A percentile compares a stretch with the other conserved stretches of the same genome.
Conservation (phyloP, 2,113 vertebrate species). For the Hemiscyllium ocellatum region DNA sequence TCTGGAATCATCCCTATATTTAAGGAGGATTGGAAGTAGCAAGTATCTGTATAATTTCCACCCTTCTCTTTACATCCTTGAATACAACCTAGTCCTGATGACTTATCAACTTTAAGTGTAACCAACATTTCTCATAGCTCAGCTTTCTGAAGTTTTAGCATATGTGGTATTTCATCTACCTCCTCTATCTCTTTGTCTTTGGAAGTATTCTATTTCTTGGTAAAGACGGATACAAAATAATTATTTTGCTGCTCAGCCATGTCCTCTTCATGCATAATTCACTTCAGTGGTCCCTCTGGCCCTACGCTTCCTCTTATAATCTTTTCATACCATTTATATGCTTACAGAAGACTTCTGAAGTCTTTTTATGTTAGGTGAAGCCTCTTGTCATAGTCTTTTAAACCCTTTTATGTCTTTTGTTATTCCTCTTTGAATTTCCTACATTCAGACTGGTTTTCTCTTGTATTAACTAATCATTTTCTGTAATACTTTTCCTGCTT, state of each 20-base stretch:
- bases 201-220: neutral
- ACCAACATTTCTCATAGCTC: neutral
- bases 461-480: neutral
- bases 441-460: neutral
- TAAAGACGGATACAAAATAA: neutral
- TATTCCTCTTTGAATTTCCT: neutral
- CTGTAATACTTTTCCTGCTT: neutral
- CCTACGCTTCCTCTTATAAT: neutral
- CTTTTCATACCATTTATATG: neutral
- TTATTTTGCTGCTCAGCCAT: neutral
- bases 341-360: neutral
- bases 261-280: neutral
- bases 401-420: neutral
- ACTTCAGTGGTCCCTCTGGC: neutral
- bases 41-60: neutral
- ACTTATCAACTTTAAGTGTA: neutral
- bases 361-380: neutral
- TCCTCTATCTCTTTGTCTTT: neutral
- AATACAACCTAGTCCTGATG: neutral
- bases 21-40: neutral
- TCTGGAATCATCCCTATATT: neutral
- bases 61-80: neutral
- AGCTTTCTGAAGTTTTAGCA: neutral
- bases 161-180: neutral
- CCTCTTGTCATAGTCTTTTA: neutral